Evolutionary conservation across 2,888 invertebrate species (phyloP).

Genomic region (Dascillus cervinus): DNA sequence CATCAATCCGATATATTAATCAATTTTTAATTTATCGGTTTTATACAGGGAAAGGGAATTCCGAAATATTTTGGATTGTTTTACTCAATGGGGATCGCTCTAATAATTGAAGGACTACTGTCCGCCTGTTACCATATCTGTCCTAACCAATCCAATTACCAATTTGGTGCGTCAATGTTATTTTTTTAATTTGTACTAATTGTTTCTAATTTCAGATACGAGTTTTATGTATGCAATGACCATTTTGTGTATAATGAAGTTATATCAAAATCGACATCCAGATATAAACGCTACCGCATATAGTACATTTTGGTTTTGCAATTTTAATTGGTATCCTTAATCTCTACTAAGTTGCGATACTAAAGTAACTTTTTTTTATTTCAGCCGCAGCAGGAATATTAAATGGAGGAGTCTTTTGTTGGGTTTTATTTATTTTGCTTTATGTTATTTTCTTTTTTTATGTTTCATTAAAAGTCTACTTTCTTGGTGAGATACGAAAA

Average conservation of each 20-base stretch:
- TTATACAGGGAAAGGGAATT: no score
- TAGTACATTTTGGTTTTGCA: constrained; percentile 65
- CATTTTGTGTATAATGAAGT: constrained; percentile 74
- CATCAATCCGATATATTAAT: no score
- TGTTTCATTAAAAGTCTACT: constrained; percentile 38
- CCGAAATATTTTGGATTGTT: constrained; percentile 75
- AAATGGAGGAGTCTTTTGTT: constrained; percentile 56
- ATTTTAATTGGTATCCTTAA: constrained; percentile 54
- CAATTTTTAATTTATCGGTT: no score
- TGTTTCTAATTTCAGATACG: constrained; percentile 68
- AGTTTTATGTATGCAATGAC: constrained; percentile 91
- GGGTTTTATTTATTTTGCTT: constrained; percentile 61
- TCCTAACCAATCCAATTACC: constrained; percentile 83
- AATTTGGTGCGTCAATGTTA: no score
- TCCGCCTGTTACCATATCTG: constrained; percentile 87
- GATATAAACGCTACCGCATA: constrained; percentile 80
- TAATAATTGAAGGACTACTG: constrained; percentile 79
- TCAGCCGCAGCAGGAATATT: constrained; percentile 59
- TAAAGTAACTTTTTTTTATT: constrained; percentile 23
- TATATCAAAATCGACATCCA: constrained; percentile 82
- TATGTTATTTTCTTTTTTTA: constrained; percentile 54
- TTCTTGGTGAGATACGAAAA: no score
- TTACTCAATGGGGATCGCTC: constrained; percentile 78
- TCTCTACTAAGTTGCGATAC: constrained; percentile 1
- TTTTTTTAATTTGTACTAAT: no score